phyloP scores from a whole-genome alignment of 2,797 vertebrate genomes.

The Hozukius guyotensis region DNA sequence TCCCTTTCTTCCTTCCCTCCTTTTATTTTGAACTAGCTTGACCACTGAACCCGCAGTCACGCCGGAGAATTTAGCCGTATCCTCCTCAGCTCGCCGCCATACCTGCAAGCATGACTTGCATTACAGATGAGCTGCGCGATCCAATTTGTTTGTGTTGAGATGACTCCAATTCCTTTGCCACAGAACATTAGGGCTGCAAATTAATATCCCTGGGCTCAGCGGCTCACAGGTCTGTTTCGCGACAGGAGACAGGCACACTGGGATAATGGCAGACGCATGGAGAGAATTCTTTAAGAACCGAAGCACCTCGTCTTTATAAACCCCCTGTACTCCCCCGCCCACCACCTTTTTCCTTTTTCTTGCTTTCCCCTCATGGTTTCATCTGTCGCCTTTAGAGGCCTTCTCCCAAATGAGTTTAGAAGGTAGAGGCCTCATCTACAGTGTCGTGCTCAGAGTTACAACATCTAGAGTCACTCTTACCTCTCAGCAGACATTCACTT shows the following conservation, averaged over 20 bases:
- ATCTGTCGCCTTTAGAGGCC: slow-evolving; percentile 62
- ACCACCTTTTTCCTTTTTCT: neutral
- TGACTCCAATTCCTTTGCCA: slow-evolving; percentile 76
- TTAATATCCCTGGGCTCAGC: slow-evolving; percentile 73
- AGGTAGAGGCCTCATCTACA: slow-evolving; percentile 45
- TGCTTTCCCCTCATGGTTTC: slow-evolving; percentile 34
- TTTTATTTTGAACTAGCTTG: slow-evolving; percentile 12
- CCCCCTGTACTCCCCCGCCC: neutral
- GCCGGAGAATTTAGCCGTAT: neutral
- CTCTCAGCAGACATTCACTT: slow-evolving; percentile 36
- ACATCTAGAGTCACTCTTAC: slow-evolving; percentile 47
- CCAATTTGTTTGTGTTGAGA: slow-evolving; percentile 81
- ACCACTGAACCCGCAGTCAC: slow-evolving; percentile 17
- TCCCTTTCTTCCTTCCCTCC: neutral
- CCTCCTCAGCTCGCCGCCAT: neutral
- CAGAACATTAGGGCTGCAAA: slow-evolving; percentile 81
- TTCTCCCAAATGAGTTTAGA: slow-evolving; percentile 61
- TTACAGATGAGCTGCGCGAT: slow-evolving; percentile 70
- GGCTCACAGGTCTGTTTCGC: slow-evolving; percentile 58
- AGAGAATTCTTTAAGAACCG: slow-evolving; percentile 44
- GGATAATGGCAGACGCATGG: slow-evolving; percentile 55
- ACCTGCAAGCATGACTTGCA: slow-evolving; percentile 62
- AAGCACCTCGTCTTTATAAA: slow-evolving; percentile 33
- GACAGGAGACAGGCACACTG: slow-evolving; percentile 47
- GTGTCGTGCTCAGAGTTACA: slow-evolving; percentile 56